Evolutionary conservation across 2,113 vertebrate genomes (phyloP), one percentile per base, ranked within the genome.

Genomic region (Colaptes auratus): DNA sequence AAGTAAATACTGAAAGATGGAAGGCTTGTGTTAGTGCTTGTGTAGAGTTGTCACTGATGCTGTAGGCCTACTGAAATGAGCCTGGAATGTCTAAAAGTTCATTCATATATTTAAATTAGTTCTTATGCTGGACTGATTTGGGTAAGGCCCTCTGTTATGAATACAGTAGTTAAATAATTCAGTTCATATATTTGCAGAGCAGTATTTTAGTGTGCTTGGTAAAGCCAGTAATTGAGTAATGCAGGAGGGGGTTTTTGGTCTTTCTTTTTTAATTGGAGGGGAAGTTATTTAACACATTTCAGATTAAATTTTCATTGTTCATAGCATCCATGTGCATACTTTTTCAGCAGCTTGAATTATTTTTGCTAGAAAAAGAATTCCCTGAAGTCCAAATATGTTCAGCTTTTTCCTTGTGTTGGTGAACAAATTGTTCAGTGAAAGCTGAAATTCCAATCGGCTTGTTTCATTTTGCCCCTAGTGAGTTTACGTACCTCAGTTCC

Each of bases 401-500:
- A 74, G 66, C 69, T 88, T 95, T 93, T 96, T 92, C 65, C 86
- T 87, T 95, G 30, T 84, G 72, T 67, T 89, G 56, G 39, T 92
- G 95, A 95, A 95, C 93, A 96, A 61, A 80, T 70, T 77, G 94
- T 94, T 93, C 82, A 81, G 72, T 76, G 93, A 91, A 89, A 86
- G 90, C 80, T 95, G 84, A 66, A 84, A 95, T 90, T 96, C 91
- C 82, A 56, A 15, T 91, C 86, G 77, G 81, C 70, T 95, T 96
- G 78, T 83, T 92, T 96, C 81, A 91, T 86, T 96, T 90, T 96
- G 77, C 56, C 90, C 77, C 89, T 69, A 39, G 89, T 92, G 92
- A 94, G 46, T 82, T 94, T 95, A 83, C 59, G 15, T 96, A 91
- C 75, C 81, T 60, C 39, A 82, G 75, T 67, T 55, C 69, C 95